A percentile compares a stretch with the other conserved stretches of the same genome.
Conservation (phyloP, 2,113 vertebrate species). For the Chloropsis hardwickii region DNA sequence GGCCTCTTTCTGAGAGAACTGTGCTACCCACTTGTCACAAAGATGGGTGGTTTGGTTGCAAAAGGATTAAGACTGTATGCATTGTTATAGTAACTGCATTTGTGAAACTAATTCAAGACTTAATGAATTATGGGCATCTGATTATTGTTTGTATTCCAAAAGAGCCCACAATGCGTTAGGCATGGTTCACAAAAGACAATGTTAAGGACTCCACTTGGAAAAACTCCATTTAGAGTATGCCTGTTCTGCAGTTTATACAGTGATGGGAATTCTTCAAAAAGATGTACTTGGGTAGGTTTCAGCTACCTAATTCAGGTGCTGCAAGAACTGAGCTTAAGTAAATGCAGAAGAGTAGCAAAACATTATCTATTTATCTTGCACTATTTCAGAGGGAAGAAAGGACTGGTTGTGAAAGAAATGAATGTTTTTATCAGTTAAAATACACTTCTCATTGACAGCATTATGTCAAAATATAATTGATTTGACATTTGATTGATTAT, state of each 20-base stretch:
- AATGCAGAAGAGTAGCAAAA: not conserved
- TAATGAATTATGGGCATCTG: conserved; percentile 16
- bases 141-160: conserved; percentile 22
- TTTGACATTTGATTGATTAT: not conserved
- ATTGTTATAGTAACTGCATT: conserved; percentile 40
- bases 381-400: not conserved
- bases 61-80: conserved; percentile 2
- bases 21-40: not conserved
- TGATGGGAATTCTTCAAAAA: not conserved
- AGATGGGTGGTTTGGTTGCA: conserved; percentile 1
- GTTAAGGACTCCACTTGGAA: not conserved
- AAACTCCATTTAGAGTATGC: not conserved
- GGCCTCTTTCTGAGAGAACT: not conserved
- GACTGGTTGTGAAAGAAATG: not conserved
- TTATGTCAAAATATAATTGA: not conserved
- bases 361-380: not conserved
- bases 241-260: not conserved
- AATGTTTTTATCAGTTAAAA: not conserved
- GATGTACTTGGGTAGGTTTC: not conserved
- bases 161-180: not conserved
- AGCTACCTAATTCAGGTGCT: not conserved
- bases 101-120: conserved; percentile 37
- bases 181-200: conserved; percentile 36
- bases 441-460: not conserved
- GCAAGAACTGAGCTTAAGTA: not conserved